Evolutionary conservation across 2,113 vertebrate species (phyloP).

Genomic region (Hydrochoerus hydrochaeris): DNA sequence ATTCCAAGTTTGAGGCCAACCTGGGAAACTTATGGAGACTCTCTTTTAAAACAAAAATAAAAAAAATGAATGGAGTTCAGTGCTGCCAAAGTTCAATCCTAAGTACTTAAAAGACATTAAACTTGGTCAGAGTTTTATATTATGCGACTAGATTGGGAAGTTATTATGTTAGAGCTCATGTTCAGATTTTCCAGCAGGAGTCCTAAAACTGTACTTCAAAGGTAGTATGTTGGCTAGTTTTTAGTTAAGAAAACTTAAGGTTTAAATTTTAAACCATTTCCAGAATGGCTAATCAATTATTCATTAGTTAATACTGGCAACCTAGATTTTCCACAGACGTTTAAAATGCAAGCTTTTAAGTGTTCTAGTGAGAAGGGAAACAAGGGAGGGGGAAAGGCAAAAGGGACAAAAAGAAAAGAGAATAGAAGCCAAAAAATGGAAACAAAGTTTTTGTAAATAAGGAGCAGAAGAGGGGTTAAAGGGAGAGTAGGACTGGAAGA

Average conservation of each 20-base stretch:
- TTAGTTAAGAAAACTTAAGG: conserved; percentile 15
- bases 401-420: neutral
- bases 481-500: neutral
- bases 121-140: neutral
- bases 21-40: neutral
- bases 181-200: neutral
- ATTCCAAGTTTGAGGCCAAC: neutral
- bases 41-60: neutral
- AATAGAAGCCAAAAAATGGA: neutral
- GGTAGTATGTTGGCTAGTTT: neutral
- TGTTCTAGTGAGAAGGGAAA: neutral
- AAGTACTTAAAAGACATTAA: neutral
- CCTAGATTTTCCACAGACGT: neutral
- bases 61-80: neutral
- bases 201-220: conserved; percentile 12
- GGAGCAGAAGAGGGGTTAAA: neutral
- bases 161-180: neutral
- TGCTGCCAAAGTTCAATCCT: neutral
- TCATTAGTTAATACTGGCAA: neutral
- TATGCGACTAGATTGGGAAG: neutral
- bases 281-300: neutral
- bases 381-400: neutral
- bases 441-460: neutral
- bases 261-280: conserved; percentile 7
- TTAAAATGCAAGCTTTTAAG: neutral